These are phyloP conservation scores for Moxostoma hubbsi DNA, from an alignment of 2,797 vertebrate species.

Conservation along the genomic window DNA sequence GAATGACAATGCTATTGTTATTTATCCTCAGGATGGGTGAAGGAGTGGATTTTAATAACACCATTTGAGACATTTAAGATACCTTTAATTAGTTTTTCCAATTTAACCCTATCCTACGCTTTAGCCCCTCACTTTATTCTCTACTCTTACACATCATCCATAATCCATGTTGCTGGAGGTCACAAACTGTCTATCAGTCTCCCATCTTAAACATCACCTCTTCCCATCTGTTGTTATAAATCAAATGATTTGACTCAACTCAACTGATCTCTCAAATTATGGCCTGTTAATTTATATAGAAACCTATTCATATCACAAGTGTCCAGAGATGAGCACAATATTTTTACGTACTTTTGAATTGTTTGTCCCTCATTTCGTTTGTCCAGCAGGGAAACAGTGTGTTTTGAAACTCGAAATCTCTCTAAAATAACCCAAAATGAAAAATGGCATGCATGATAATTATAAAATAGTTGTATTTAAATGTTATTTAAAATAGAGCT, in stretches of 20 bases:
- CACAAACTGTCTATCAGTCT: constrained; percentile 44
- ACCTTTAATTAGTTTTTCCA: constrained; percentile 50
- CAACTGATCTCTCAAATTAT: background rate
- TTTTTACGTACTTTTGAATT: too few species aligned
- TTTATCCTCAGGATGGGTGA: constrained; percentile 18
- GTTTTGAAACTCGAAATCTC: too few species aligned
- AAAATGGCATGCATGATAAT: too few species aligned
- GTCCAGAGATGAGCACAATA: too few species aligned
- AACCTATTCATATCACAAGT: background rate
- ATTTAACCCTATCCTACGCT: constrained; percentile 46
- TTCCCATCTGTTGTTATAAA: background rate
- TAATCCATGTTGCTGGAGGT: constrained; percentile 55
- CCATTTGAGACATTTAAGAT: constrained; percentile 49
- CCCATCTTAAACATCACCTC: constrained; percentile 8
- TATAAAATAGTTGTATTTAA: too few species aligned
- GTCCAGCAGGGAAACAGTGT: too few species aligned
- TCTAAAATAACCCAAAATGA: too few species aligned
- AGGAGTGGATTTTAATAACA: constrained; percentile 42
- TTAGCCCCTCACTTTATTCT: constrained; percentile 35
- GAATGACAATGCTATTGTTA: constrained; percentile 44
- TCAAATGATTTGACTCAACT: background rate
- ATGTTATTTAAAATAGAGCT: too few species aligned
- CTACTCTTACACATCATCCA: constrained; percentile 51
- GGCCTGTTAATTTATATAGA: background rate
- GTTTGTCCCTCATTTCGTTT: too few species aligned